A percentile compares a stretch with the other conserved stretches of the same genome.
These are phyloP conservation scores for Isaurus tuberculatus DNA, from an alignment of 92 coral and sea anemone genomes.

Conservation along the genomic window DNA sequence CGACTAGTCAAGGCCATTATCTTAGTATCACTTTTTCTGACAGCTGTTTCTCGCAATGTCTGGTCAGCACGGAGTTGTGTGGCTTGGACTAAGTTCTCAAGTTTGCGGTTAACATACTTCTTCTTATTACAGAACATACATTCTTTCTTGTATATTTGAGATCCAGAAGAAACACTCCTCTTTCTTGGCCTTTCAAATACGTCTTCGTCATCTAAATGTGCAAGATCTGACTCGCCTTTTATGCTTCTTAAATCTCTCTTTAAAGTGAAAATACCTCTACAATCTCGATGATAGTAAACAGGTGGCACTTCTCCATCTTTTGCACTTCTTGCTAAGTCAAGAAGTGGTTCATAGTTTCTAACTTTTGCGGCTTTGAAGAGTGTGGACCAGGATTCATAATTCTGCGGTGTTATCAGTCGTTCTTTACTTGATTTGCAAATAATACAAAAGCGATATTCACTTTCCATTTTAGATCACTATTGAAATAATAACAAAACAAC, in stretches of 20 bases:
- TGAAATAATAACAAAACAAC: neutral
- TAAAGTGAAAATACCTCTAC: neutral
- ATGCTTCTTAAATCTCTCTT: neutral
- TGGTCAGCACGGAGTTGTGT: slow-evolving; percentile 52
- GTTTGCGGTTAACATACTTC: neutral
- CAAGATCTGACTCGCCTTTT: neutral
- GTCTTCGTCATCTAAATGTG: slow-evolving; percentile 15
- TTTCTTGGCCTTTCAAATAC: neutral
- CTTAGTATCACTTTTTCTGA: slow-evolving; percentile 52
- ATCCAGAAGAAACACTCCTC: slow-evolving; percentile 7
- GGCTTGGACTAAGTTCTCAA: slow-evolving; percentile 53
- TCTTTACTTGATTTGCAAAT: neutral
- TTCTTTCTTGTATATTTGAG: neutral
- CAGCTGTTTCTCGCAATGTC: slow-evolving; percentile 50
- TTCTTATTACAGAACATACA: slow-evolving; percentile 29
- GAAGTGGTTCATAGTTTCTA: slow-evolving; percentile 47
- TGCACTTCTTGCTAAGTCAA: slow-evolving; percentile 40
- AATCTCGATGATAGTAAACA: neutral
- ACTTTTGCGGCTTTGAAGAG: slow-evolving; percentile 47
- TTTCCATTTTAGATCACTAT: neutral
- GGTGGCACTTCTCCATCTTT: slow-evolving; percentile 43
- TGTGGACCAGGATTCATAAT: neutral
- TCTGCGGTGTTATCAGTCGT: neutral
- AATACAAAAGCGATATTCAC: neutral
- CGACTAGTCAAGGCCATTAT: slow-evolving; percentile 64